phyloP scores from a whole-genome alignment of 2,888 invertebrate species.

The Drosophila merina region DNA sequence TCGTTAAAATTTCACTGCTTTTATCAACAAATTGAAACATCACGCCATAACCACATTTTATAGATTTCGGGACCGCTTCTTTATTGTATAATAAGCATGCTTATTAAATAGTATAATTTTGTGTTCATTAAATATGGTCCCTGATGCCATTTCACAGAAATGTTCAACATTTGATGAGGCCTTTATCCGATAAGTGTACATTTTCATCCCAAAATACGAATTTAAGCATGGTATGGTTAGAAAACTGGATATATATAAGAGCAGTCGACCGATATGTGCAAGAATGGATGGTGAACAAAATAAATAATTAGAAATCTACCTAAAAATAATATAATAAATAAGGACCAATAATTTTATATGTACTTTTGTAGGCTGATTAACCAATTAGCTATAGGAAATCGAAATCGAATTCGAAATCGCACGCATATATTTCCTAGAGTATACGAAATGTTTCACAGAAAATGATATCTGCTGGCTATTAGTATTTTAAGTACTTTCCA shows the following conservation, averaged over 20 bases:
- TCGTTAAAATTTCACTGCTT: neutral
- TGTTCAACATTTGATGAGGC: constrained; percentile 2
- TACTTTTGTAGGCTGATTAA: constrained; percentile 55
- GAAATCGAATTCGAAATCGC: constrained; percentile 3
- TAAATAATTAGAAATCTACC: constrained; percentile 15
- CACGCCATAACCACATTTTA: neutral
- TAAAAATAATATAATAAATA: constrained; percentile 22
- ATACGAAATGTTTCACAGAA: constrained; percentile 76
- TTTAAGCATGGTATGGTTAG: neutral
- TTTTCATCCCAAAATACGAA: neutral
- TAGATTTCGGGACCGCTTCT: neutral
- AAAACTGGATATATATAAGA: neutral
- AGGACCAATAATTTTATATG: constrained; percentile 19
- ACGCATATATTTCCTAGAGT: constrained; percentile 54
- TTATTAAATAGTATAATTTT: neutral
- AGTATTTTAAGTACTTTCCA: constrained; percentile 49
- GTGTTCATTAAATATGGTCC: neutral
- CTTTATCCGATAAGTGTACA: neutral
- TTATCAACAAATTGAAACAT: neutral
- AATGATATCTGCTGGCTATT: constrained; percentile 69
- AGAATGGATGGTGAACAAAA: neutral
- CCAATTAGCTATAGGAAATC: constrained; percentile 10
- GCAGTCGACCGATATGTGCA: constrained; percentile 14
- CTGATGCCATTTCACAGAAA: neutral
- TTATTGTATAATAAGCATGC: neutral